phyloP scores from a whole-genome alignment of 2,113 vertebrate genomes.

The Peromyscus maniculatus region DNA sequence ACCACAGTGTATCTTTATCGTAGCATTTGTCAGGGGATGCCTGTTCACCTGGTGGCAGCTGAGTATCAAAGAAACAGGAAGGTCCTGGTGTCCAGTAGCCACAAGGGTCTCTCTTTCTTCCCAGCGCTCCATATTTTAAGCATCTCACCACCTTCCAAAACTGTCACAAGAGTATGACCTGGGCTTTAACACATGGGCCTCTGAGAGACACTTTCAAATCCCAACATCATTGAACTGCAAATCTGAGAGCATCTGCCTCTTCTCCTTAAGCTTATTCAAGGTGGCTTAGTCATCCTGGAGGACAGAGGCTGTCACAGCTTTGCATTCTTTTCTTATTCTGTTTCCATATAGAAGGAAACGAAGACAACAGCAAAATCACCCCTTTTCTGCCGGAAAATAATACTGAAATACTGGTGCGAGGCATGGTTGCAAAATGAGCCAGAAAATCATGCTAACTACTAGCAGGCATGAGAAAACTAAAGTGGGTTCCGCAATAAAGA shows the following conservation, averaged over 20 bases:
- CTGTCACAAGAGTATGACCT: neutral
- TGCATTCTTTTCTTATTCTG: neutral
- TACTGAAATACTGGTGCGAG: neutral
- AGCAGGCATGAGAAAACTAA: neutral
- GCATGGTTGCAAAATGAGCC: neutral
- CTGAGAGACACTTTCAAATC: neutral
- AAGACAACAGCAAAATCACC: neutral
- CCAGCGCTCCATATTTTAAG: neutral
- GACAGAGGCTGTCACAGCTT: rapidly evolving
- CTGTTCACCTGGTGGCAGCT: neutral
- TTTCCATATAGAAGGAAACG: neutral
- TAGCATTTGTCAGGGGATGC: neutral
- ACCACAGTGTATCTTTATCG: neutral
- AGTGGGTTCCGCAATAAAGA: neutral
- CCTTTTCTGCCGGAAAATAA: neutral
- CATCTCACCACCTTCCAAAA: neutral
- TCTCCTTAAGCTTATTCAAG: neutral
- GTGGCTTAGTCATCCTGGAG: neutral
- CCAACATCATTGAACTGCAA: neutral
- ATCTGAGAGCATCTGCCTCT: neutral
- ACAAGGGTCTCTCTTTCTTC: neutral
- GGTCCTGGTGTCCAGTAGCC: neutral
- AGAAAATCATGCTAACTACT: neutral
- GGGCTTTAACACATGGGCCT: neutral
- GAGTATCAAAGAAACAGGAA: neutral